Base-by-base conservation (phyloP, 2,888 invertebrate species). In the Cephus rjabovi region DNA sequence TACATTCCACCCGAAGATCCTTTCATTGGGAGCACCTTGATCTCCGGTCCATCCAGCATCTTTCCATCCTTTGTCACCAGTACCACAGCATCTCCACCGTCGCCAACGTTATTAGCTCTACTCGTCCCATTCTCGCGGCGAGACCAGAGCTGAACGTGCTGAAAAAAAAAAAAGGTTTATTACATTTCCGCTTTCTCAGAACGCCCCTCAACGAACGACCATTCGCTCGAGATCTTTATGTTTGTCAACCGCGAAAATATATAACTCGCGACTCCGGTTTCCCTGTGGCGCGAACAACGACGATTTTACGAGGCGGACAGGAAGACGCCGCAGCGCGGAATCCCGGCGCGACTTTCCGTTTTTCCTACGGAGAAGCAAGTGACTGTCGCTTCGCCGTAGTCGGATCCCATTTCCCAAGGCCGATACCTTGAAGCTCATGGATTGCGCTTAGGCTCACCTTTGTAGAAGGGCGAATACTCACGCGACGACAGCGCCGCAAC, bases 1-100 rank as follows among this genome's bases (percentile, higher is more conserved):
- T 80, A 84, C 83, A 85, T 85, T 85, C 85, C 83, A 77, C 78
- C 74, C 76, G 69, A 73, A 71, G 80, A 84, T 82, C 80, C 79
- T 80, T 76, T 79, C 80, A 82, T 82, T 79, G 76, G 79, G 79
- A 75, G 76, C 75, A 75, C 75, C 68, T 79, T 37, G 31, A 31
- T 31, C 71, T 30, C 71, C 33, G 3, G 33, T 34, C 34, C 71
- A 34, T 34, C 6, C 71, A 33, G 71, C 71, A 71, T 31, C 12
- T 56, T 56, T 23, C 56, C 23, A 56, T 33, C 74, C 74, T n/a
- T 40, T 34, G 37, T 80, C 77, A 69, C 70, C 77, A 76, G 75
- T 74, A n/a, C 73, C 34, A 77, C 75, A 78, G 77, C 77, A 75
- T n/a, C 73, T 35, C 77, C 77, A 76, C 76, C 79, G 77, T 75